Evolutionary conservation across 2,888 invertebrate species (phyloP), one percentile per base, ranked within the genome.

Genomic region (Ormyrus nitidulus): DNA sequence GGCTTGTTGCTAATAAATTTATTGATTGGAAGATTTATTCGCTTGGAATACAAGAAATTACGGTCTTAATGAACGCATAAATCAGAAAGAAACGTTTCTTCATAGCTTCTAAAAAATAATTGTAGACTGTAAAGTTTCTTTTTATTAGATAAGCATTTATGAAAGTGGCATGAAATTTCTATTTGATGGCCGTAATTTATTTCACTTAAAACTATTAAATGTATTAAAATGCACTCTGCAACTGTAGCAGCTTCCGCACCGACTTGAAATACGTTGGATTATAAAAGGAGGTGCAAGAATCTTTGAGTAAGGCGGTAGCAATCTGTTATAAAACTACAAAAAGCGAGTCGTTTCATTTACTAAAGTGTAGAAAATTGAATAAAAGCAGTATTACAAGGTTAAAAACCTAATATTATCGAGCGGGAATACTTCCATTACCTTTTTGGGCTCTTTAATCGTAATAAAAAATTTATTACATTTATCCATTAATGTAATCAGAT

Each of bases 51-150:
- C 10, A 59, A 71, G 65, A 64, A 71, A 58, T 77, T 53, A 59
- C 46, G 65, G 56, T 53, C n/a, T 51, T 59, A 58, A 59, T 54
- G 64, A 65, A 72, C 66, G 34, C 72, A 61, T 78, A 78, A 74
- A 74, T 74, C 65, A 66, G 51, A 59, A 56, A 74, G 56, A 74
- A 66, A 74, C 58, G 49, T 58, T 74, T 66, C 56, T 74, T 74
- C 74, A 66, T 61, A 34, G 54, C 5, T 46, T 65, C 56, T 53
- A 46, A 54, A 78, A 78, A 78, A 71, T 66, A 72, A 66, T 71
- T 66, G 34, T 48, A 34, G 53, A n/a, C 19, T 46, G 59, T 71
- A 66, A 77, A 61, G 44, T 65, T 65, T n/a, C 46, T 66, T 72
- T 69, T 70, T 72, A 72, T 59, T 53, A 34, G 59, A 77, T 71